phyloP scores from a whole-genome alignment of 2,888 invertebrate species.

The Harpagoxenus sublaevis region DNA sequence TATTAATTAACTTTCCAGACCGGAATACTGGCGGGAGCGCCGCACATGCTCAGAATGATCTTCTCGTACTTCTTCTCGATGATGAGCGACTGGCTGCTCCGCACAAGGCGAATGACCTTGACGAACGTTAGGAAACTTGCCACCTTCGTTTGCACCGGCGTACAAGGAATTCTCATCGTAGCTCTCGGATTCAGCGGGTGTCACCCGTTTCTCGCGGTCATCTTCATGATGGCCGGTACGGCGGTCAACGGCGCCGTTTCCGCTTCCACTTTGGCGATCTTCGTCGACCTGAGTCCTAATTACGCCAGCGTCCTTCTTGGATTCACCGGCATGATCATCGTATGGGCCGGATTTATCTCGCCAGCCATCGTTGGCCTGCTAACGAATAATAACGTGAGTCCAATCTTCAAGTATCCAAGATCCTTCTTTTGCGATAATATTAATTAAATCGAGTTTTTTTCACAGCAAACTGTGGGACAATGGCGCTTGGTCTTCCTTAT shows the following conservation, averaged over 20 bases:
- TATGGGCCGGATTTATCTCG: constrained; percentile 89
- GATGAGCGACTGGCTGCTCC: constrained; percentile 88
- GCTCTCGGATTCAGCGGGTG: constrained; percentile 89
- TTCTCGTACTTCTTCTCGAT: constrained; percentile 88
- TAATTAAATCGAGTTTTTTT: neutral
- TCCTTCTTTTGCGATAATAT: neutral
- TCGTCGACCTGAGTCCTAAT: constrained; percentile 91
- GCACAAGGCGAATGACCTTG: constrained; percentile 87
- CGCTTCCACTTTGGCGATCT: constrained; percentile 89
- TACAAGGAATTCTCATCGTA: constrained; percentile 89
- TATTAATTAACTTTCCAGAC: constrained; percentile 84
- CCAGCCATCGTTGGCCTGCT: constrained; percentile 89
- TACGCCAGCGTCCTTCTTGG: constrained; percentile 89
- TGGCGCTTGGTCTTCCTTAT: constrained; percentile 84
- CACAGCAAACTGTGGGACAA: constrained; percentile 84
- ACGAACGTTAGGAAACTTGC: constrained; percentile 90
- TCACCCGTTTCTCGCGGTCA: constrained; percentile 88
- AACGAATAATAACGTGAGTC: constrained; percentile 89
- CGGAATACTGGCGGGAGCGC: constrained; percentile 89
- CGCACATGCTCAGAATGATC: constrained; percentile 88
- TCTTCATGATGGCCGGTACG: constrained; percentile 89
- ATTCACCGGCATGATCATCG: constrained; percentile 88
- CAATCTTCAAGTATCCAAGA: neutral
- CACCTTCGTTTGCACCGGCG: constrained; percentile 88
- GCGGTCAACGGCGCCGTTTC: constrained; percentile 90